Evolutionary conservation across 2,888 invertebrate species (phyloP), one percentile per base, ranked within the genome.

Genomic region (Andrena haemorrhoa): DNA sequence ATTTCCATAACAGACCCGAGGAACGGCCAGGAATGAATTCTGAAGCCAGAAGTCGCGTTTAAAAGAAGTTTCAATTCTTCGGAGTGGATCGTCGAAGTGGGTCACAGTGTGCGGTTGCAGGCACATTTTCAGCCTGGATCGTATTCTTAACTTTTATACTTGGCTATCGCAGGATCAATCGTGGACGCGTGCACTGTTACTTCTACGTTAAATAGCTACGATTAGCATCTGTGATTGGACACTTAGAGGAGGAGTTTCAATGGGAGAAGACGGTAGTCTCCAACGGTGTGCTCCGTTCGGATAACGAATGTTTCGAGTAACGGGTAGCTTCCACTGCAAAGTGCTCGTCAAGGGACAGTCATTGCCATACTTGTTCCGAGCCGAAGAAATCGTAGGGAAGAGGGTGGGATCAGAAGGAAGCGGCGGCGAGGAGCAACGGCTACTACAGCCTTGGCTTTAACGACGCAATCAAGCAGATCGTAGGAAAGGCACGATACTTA

Each of bases 391-490:
- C 56, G 63, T 23, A 20, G 6, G 16, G 16, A 12, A 47, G 70
- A 10, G 49, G 29, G 23, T 12, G 33, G 23, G 53, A 61, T 80
- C 72, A 56, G 33, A 49, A 26, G 47, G 35, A 66, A 8, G 31
- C 23, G 58, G 58, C 35, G 20, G 49, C 41, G 29, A 16, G 26
- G 66, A 56, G 68, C 31, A 58, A 51, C 56, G 77, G 82, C 73
- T 74, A 76, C 61, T 74, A 26, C 23, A 26, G 60, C 31, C 76
- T 53, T 20, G 49, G 51, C 33, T 82, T 69, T 82, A 84, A 84
- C 78, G 83, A 82, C 72, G 83, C 83, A 84, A 84, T 84, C 82
- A 78, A 84, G 78, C 78, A 69, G 78, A 82, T 82, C 83, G 82
- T 78, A 76, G 82, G 74, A 78, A 72, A 78, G 82, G 64, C 61